Conservation (phyloP, 1,140 invertebrate species). For the Stenopsyche tienmushanensis region DNA sequence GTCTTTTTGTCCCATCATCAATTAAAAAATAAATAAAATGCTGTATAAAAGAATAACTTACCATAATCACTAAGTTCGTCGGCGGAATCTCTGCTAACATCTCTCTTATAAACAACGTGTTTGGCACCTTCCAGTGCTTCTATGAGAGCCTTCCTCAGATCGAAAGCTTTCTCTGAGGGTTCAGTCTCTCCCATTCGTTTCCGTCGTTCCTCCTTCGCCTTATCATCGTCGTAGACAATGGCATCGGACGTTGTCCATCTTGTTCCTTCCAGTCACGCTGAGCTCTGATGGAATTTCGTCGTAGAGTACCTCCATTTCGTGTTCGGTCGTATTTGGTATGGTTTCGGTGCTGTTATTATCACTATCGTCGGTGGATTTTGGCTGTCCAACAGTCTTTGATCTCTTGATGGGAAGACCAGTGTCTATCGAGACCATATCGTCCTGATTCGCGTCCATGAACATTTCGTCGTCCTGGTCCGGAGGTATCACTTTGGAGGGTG, state of each 20-base stretch:
- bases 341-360: constrained; percentile 5
- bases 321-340: background rate
- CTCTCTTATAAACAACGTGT: constrained; percentile 68
- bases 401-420: constrained; percentile 57
- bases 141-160: constrained; percentile 36
- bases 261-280: constrained; percentile 20
- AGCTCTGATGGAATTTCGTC: background rate
- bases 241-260: constrained; percentile 32
- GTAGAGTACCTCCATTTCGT: background rate
- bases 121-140: constrained; percentile 54
- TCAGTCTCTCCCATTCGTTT: constrained; percentile 3
- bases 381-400: constrained; percentile 32
- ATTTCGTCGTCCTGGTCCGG: constrained; percentile 72
- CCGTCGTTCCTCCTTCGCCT: constrained; percentile 31
- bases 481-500: constrained; percentile 43
- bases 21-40: too few species aligned
- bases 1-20: too few species aligned
- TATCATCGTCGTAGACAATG: constrained; percentile 30
- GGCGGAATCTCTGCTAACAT: constrained; percentile 50
- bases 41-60: too few species aligned
- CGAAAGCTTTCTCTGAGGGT: background rate
- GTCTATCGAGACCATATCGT: constrained; percentile 60
- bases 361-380: constrained; percentile 29
- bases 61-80: constrained; percentile 69
- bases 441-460: constrained; percentile 65